These are phyloP conservation scores for Lithodes maja DNA, from an alignment of 2,888 invertebrate species.

Conservation along the genomic window DNA sequence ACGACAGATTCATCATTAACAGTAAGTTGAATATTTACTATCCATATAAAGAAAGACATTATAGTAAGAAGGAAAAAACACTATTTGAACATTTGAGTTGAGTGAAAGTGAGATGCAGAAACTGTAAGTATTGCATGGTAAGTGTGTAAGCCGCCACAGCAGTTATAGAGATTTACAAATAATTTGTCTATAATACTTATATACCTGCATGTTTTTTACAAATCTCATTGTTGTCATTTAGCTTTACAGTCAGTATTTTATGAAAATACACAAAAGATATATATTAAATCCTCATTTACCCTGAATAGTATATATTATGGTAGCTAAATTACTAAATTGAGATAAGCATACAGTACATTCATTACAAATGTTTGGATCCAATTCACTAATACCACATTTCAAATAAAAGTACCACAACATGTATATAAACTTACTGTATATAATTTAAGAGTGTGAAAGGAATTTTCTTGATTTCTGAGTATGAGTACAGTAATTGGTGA, in stretches of 20 bases:
- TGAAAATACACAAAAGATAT: no score
- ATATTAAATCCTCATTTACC: no score
- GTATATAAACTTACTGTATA: no score
- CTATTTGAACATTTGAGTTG: background rate
- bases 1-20: background rate
- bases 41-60: constrained; percentile 29
- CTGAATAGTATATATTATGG: no score
- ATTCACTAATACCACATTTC: no score
- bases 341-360: no score
- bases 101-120: background rate
- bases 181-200: constrained; percentile 41
- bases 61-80: constrained; percentile 22
- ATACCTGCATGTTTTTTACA: constrained; percentile 42
- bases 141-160: constrained; percentile 53
- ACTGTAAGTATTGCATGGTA: constrained; percentile 66
- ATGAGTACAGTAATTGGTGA: no score
- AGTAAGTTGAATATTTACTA: constrained; percentile 61
- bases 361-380: no score
- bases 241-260: background rate
- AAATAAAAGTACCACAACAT: no score
- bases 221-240: constrained; percentile 41
- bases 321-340: no score
- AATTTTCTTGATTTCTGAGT: no score
- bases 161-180: constrained; percentile 38
- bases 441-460: no score